Conservation (phyloP, 2,888 invertebrate species). For the Drosophila phalerata region DNA sequence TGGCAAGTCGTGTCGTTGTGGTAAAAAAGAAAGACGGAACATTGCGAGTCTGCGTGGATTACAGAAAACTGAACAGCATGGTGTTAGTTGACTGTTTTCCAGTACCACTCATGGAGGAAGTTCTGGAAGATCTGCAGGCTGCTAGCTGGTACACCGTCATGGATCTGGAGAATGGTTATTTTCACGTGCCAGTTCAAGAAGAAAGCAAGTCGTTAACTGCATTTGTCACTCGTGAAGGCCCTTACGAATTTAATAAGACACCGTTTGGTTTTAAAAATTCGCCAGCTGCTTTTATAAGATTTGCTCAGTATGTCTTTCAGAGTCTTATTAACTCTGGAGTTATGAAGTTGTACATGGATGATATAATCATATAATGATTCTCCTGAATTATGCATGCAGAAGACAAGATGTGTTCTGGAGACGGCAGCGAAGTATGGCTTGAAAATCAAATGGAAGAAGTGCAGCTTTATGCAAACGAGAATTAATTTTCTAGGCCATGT, state of each 20-base stretch:
- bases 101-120: conserved; percentile 1
- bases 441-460: too few species aligned
- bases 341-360: too few species aligned
- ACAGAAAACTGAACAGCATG: neutral
- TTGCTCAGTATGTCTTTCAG: too few species aligned
- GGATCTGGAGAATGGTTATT: too few species aligned
- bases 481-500: too few species aligned
- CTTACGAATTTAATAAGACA: conserved; percentile 1
- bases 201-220: conserved; percentile 18
- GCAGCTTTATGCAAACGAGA: too few species aligned
- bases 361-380: conserved; percentile 19
- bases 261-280: neutral
- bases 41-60: neutral
- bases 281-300: too few species aligned
- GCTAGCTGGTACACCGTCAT: too few species aligned
- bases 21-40: neutral
- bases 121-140: neutral
- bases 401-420: conserved; percentile 32
- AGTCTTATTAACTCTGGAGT: too few species aligned
- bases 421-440: neutral
- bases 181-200: too few species aligned
- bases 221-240: conserved; percentile 15
- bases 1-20: neutral
- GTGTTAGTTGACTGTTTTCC: neutral
- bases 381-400: conserved; percentile 15